Evolutionary conservation across 2,797 vertebrate genomes (phyloP), one percentile per base, ranked within the genome.

Genomic region (Chelmon rostratus): DNA sequence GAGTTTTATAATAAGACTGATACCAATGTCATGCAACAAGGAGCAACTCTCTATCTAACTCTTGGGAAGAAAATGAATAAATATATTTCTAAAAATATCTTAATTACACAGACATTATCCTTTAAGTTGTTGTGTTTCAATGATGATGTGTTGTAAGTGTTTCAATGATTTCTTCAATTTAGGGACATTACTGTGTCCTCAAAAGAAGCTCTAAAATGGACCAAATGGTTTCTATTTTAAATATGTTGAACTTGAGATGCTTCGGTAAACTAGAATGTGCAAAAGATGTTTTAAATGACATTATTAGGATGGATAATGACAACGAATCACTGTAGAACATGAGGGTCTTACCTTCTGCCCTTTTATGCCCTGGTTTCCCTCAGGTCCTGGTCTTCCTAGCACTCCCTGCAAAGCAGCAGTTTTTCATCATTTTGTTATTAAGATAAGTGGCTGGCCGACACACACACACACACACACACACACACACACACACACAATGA

Each of bases 301-400:
- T n/a, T 12, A 13, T 42, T 42, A 15, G 3, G 44, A 35, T 52
- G 10, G 5, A 58, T 58, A 1, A 11, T 38, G 12, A 28, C 16
- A 64, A 42, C 8, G 2, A 9, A 33, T 59, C 1, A 9, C 15
- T 19, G 8, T 31, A 10, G 3, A 49, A 31, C 13, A 38, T 11
- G 16, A 67, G 4, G 18, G 16, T 67, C 71, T 90, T 90, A 97
- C 97, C 96, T 96, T 96, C 19, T 96, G 95, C 87, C 97, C 97
- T 88, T 95, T 96, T 19, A 3, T 4, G 21, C 96, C 96, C 23
- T 86, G 91, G 67, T 87, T 91, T 35, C 97, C 97, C 81, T 94
- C 94, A 9, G 88, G 84, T 19, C 97, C 97, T 0, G 79, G 81
- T 61, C 71, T 89, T 74, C 97, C 97, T 7, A 50, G 78, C 7